A percentile compares a stretch with the other conserved stretches of the same genome.
These are phyloP conservation scores for Crocidura indochinensis DNA, from an alignment of 2,797 vertebrate species.

Conservation along the genomic window DNA sequence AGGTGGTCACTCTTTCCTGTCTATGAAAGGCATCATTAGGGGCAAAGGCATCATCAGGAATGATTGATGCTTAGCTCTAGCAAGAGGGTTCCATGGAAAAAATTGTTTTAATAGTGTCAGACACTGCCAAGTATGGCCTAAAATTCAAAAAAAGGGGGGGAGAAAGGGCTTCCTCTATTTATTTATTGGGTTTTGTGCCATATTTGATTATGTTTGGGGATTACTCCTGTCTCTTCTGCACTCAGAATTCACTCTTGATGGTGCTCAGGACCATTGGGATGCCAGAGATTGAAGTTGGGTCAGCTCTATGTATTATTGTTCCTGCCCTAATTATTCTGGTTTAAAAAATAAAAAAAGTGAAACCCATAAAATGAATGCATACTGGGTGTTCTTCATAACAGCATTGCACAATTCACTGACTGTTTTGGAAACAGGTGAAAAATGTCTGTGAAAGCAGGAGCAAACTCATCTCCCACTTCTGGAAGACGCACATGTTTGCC, in stretches of 20 bases:
- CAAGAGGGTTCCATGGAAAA: neutral
- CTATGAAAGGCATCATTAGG: neutral
- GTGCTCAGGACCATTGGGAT: too few relatives aligned
- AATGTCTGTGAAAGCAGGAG: conserved; percentile 94
- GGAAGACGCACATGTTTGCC: conserved; percentile 93
- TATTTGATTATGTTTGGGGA: too few relatives aligned
- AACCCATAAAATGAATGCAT: neutral
- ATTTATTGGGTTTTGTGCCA: neutral
- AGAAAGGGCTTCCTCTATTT: neutral
- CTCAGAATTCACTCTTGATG: too few relatives aligned
- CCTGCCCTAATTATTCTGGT: too few relatives aligned
- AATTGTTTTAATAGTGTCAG: conserved; percentile 20
- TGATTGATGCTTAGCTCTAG: neutral
- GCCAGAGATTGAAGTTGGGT: too few relatives aligned
- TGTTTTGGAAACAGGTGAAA: conserved; percentile 92
- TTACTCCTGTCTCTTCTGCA: too few relatives aligned
- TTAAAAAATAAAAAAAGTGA: conserved; percentile 14
- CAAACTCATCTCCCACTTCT: conserved; percentile 93
- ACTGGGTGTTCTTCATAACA: neutral
- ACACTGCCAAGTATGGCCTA: too few relatives aligned
- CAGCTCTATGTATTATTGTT: too few relatives aligned
- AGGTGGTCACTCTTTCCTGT: neutral
- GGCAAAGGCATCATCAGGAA: neutral
- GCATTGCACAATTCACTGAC: neutral
- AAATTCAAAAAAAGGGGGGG: too few relatives aligned